Conservation (phyloP, 2,888 invertebrate species). For the Caenorhabditis panamensis region DNA sequence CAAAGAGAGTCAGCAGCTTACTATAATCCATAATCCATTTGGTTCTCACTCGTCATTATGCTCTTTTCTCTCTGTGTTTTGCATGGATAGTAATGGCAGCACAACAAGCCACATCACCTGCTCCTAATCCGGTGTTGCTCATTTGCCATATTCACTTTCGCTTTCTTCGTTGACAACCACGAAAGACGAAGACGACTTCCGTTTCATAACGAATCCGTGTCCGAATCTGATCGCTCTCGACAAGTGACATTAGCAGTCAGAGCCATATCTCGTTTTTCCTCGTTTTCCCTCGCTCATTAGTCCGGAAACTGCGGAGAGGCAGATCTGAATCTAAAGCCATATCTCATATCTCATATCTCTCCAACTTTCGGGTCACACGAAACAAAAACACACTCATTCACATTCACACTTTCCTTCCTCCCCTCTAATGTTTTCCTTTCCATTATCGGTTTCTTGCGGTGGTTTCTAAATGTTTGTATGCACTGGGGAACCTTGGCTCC, state of each 20-base stretch:
- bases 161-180: background rate
- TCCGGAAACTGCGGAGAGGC: slow-evolving; percentile 1
- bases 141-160: slow-evolving; percentile 12
- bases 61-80: no score
- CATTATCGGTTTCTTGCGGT: slow-evolving; percentile 12
- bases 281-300: slow-evolving; percentile 8
- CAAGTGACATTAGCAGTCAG: background rate
- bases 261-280: slow-evolving; percentile 12
- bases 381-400: background rate
- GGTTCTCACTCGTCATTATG: slow-evolving; percentile 4
- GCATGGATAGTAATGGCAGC: background rate
- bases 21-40: slow-evolving; percentile 3
- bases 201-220: background rate
- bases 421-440: slow-evolving; percentile 17
- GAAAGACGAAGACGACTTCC: background rate
- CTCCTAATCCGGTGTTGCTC: slow-evolving; percentile 8
- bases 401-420: no score
- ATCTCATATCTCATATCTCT: background rate
- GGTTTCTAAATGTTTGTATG: background rate
- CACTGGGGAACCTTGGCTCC: slow-evolving; percentile 7
- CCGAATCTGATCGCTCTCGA: slow-evolving; percentile 6
- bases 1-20: background rate
- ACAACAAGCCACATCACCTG: background rate
- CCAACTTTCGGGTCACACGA: slow-evolving; percentile 14
- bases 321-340: slow-evolving; percentile 3